phyloP scores from a whole-genome alignment of 2,113 vertebrate species.

The Clarias gariepinus region DNA sequence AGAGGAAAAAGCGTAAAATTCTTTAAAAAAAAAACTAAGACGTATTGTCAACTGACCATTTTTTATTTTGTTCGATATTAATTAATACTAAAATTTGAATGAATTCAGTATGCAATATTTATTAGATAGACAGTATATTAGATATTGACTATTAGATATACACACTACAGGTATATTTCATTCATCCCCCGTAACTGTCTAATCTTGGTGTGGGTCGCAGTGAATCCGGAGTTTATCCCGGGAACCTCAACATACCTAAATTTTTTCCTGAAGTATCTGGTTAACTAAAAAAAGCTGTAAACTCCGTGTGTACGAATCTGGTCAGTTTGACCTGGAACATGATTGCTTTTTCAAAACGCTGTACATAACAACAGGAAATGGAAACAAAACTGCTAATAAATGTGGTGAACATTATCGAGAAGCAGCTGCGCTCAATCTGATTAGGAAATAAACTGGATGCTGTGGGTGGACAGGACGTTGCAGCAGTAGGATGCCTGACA shows the following conservation, averaged over 20 bases:
- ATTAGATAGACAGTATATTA: not conserved
- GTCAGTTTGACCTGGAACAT: not conserved
- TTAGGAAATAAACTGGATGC: slow-evolving; percentile 40
- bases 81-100: not conserved
- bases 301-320: not conserved
- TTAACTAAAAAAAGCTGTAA: not conserved
- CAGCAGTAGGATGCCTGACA: not conserved
- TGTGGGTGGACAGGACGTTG: slow-evolving; percentile 9
- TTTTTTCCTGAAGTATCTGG: not conserved
- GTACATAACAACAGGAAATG: slow-evolving; percentile 23
- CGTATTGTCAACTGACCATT: not conserved
- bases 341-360: not conserved
- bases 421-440: slow-evolving; percentile 34
- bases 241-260: not conserved
- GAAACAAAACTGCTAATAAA: slow-evolving; percentile 38
- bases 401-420: slow-evolving; percentile 23
- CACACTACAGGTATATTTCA: not conserved
- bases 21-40: not conserved
- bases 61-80: not conserved
- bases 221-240: not conserved
- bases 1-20: not conserved
- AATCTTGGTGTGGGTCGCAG: not conserved
- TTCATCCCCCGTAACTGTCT: not conserved
- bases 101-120: not conserved
- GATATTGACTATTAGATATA: not conserved